Conservation (phyloP, 2,888 invertebrate species). For the Drosophila cyrtoloma region DNA sequence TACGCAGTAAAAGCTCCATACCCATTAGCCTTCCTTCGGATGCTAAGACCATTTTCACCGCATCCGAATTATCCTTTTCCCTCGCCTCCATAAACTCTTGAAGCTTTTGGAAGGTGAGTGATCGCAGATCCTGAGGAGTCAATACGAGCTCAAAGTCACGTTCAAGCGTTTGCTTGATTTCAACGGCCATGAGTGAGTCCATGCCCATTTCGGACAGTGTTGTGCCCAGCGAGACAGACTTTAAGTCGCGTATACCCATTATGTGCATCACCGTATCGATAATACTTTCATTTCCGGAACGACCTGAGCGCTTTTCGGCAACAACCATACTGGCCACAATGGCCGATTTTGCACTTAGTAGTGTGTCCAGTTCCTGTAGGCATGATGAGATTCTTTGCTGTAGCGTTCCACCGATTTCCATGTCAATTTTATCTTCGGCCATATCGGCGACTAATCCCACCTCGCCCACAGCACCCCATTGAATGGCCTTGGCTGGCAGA, state of each 20-base stretch:
- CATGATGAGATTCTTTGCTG: slow-evolving; percentile 95
- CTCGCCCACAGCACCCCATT: slow-evolving; percentile 97
- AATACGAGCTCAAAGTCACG: slow-evolving; percentile 95
- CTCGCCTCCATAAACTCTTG: slow-evolving; percentile 81
- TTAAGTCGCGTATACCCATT: slow-evolving; percentile 89
- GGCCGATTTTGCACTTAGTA: slow-evolving; percentile 90
- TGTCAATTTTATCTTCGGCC: slow-evolving; percentile 89
- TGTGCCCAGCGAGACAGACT: slow-evolving; percentile 89
- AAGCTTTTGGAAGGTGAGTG: slow-evolving; percentile 89
- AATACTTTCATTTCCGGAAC: slow-evolving; percentile 88
- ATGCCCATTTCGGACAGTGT: slow-evolving; percentile 96
- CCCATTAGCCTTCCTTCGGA: slow-evolving; percentile 84
- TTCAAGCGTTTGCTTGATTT: slow-evolving; percentile 96
- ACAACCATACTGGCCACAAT: slow-evolving; percentile 94
- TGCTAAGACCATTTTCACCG: slow-evolving; percentile 81
- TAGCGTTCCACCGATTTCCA: slow-evolving; percentile 92
- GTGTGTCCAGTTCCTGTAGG: slow-evolving; percentile 89
- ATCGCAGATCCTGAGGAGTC: slow-evolving; percentile 93
- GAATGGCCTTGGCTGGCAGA: slow-evolving; percentile 92
- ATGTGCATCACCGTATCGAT: slow-evolving; percentile 91
- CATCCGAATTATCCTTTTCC: slow-evolving; percentile 73
- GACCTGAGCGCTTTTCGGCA: slow-evolving; percentile 91
- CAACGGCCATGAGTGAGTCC: slow-evolving; percentile 98
- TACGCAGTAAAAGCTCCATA: slow-evolving; percentile 87
- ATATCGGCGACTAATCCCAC: slow-evolving; percentile 92